These are phyloP conservation scores for Nematopogon swammerdamellus DNA, from an alignment of 2,888 invertebrate species.

Conservation along the genomic window DNA sequence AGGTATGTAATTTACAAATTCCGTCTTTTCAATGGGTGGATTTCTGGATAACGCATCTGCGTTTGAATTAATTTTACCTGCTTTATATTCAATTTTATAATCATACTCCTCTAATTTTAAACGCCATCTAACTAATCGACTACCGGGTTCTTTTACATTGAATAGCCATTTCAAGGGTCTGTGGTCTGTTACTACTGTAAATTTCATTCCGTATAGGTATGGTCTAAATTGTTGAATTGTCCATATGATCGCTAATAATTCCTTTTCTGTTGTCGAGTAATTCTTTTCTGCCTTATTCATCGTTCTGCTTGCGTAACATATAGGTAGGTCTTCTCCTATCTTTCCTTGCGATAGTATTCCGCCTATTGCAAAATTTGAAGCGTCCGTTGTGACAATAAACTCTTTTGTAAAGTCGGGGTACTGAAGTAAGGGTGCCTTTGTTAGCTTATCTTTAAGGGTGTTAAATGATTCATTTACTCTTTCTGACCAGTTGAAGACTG, in stretches of 20 bases:
- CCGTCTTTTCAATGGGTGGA: too few species aligned
- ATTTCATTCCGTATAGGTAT: constrained; percentile 23
- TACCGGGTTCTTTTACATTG: constrained; percentile 18
- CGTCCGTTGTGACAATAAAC: constrained; percentile 22
- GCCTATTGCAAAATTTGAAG: constrained; percentile 18
- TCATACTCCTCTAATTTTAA: constrained; percentile 20
- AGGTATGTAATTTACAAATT: too few species aligned
- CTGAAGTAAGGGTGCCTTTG: constrained; percentile 4
- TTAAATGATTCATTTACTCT: constrained; percentile 4
- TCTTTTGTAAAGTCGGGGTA: constrained; percentile 13
- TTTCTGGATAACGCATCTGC: constrained; percentile 19
- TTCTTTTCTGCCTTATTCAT: constrained; percentile 21
- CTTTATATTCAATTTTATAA: constrained; percentile 19
- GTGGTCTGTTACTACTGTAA: constrained; percentile 23
- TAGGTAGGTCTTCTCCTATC: constrained; percentile 17
- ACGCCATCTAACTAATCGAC: constrained; percentile 18
- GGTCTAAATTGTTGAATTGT: constrained; percentile 21
- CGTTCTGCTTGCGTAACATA: constrained; percentile 22
- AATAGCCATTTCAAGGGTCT: constrained; percentile 21
- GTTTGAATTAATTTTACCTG: constrained; percentile 16
- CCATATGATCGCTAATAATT: constrained; percentile 25
- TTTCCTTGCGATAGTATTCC: constrained; percentile 6
- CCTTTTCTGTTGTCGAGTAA: constrained; percentile 24
- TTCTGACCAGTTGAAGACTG: constrained; percentile 3
- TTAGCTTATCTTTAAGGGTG: constrained; percentile 2